These are phyloP conservation scores for Vespertilio murinus DNA, from an alignment of 2,797 vertebrate genomes.

Conservation along the genomic window DNA sequence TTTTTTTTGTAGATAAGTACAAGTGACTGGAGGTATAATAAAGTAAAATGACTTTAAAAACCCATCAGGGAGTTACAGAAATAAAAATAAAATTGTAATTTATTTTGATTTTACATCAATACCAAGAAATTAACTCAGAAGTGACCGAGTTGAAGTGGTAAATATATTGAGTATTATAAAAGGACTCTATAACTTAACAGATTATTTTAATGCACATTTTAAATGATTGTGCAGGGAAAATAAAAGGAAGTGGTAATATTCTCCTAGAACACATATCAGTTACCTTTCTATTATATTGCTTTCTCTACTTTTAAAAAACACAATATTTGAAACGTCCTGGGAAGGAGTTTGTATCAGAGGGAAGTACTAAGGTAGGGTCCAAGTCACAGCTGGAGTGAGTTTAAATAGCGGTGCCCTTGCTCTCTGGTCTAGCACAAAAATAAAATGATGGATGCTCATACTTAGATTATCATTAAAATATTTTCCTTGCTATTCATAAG, in stretches of 20 bases:
- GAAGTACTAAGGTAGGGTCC: not conserved
- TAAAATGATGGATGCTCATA: conserved; percentile 61
- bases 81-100: conserved; percentile 31
- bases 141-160: not conserved
- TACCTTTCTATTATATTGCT: not conserved
- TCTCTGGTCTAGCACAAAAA: conserved; percentile 66
- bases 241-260: not conserved
- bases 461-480: conserved; percentile 55
- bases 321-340: not conserved
- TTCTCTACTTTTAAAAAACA: conserved; percentile 1
- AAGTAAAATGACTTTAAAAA: not conserved
- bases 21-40: not conserved
- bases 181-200: not conserved
- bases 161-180: not conserved
- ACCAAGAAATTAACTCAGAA: not conserved
- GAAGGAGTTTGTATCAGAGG: not conserved
- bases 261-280: not conserved
- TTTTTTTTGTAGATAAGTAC: not conserved
- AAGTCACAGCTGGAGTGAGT: conserved; percentile 69
- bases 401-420: conserved; percentile 68
- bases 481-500: not conserved
- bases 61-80: not conserved
- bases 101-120: not conserved
- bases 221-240: not conserved
- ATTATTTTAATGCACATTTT: not conserved